phyloP scores from a whole-genome alignment of 1,140 invertebrate genomes.

The Bombus affinis region DNA sequence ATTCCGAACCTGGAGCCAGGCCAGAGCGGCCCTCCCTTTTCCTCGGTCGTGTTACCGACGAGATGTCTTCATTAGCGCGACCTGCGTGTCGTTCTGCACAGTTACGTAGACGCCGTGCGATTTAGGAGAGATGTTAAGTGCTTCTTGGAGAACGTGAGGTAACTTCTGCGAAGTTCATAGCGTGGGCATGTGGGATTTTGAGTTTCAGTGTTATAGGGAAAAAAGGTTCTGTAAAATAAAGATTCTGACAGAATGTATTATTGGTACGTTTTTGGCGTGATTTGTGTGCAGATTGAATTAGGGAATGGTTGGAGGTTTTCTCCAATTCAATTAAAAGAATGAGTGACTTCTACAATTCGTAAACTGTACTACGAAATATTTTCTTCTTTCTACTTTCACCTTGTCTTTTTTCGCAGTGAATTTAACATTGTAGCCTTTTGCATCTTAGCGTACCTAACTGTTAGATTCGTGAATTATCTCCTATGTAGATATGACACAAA shows the following conservation, averaged over 20 bases:
- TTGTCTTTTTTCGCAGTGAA: too few relatives aligned
- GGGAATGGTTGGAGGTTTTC: too few relatives aligned
- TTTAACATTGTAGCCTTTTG: too few relatives aligned
- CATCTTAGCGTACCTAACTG: too few relatives aligned
- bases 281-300: too few relatives aligned
- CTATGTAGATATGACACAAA: too few relatives aligned
- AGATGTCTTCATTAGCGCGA: conserved; percentile 65
- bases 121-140: background rate
- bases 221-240: background rate
- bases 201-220: background rate
- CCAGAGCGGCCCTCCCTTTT: conserved; percentile 34
- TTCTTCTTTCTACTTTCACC: too few relatives aligned
- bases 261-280: too few relatives aligned
- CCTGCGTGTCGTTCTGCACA: background rate
- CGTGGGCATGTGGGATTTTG: background rate
- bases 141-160: background rate
- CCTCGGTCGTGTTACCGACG: conserved; percentile 49
- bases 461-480: too few relatives aligned
- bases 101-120: background rate
- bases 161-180: background rate
- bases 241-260: background rate
- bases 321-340: too few relatives aligned
- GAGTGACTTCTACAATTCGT: too few relatives aligned
- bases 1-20: conserved; percentile 43
- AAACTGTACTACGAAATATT: too few relatives aligned